Conservation (phyloP, 2,888 invertebrate species). For the Spatulosminthurus flaviceps region DNA sequence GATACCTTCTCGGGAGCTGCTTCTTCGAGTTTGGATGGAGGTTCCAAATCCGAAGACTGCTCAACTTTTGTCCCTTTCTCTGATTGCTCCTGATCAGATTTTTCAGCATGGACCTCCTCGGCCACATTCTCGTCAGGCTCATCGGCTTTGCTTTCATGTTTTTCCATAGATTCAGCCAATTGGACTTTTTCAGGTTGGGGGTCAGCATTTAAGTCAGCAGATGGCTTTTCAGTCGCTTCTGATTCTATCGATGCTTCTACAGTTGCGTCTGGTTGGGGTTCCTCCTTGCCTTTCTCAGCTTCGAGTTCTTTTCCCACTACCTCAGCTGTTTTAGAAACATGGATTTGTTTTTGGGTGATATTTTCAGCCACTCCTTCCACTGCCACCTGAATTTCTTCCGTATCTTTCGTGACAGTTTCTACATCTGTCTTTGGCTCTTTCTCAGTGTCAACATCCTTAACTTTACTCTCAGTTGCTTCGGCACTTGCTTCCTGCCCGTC, state of each 20-base stretch:
- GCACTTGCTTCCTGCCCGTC: neutral
- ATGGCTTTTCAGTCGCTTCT: neutral
- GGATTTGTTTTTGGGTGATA: too few relatives aligned
- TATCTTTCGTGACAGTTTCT: slow-evolving; percentile 27
- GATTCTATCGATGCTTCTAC: neutral
- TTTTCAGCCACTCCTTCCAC: too few relatives aligned
- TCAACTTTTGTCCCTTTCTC: neutral
- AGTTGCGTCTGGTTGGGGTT: slow-evolving; percentile 35
- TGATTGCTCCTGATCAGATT: slow-evolving; percentile 6
- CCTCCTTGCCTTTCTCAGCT: neutral
- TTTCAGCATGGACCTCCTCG: neutral
- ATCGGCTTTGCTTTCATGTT: neutral
- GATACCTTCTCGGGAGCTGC: neutral
- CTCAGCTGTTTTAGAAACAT: neutral
- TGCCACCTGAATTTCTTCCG: too few relatives aligned
- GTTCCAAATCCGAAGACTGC: neutral
- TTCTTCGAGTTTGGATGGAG: neutral
- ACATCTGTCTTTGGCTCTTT: too few relatives aligned
- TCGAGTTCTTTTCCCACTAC: slow-evolving; percentile 16
- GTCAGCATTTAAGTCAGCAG: neutral
- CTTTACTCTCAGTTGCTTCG: neutral
- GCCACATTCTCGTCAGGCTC: neutral
- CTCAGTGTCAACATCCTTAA: too few relatives aligned
- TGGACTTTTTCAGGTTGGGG: neutral
- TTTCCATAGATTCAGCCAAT: neutral